phyloP scores from a whole-genome alignment of 2,113 vertebrate genomes.

The Platichthys flesus region DNA sequence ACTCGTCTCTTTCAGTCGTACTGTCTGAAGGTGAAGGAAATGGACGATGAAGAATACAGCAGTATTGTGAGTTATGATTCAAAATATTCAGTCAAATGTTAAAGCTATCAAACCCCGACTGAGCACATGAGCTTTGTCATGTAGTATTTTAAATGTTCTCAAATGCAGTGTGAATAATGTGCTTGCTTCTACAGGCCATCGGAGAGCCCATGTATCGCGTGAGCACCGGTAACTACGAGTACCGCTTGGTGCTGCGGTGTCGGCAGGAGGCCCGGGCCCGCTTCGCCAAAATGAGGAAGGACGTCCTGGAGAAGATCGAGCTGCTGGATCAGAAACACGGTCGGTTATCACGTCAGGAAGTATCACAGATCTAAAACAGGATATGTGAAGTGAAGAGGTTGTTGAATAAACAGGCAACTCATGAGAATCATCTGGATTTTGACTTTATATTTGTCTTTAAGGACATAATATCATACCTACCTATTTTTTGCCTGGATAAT shows the following conservation, averaged over 20 bases:
- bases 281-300: constrained; percentile 98
- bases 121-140: no score
- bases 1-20: constrained; percentile 87
- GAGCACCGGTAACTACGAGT: constrained; percentile 97
- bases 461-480: no score
- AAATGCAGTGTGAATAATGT: background rate
- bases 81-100: background rate
- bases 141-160: no score
- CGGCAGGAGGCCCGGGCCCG: constrained; percentile 94
- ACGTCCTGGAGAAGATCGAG: constrained; percentile 98
- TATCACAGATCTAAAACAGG: background rate
- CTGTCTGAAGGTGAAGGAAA: constrained; percentile 99
- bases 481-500: no score
- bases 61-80: constrained; percentile 89
- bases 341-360: constrained; percentile 55
- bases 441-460: no score
- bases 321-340: constrained; percentile 98
- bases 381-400: no score
- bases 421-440: no score
- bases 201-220: constrained; percentile 96
- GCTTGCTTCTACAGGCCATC: constrained; percentile 84
- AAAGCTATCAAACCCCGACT: background rate
- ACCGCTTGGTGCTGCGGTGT: constrained; percentile 94
- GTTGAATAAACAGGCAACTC: no score
- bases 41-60: constrained; percentile 99